Conservation (phyloP, 2,888 invertebrate genomes). For the Pachymerium ferrugineum region DNA sequence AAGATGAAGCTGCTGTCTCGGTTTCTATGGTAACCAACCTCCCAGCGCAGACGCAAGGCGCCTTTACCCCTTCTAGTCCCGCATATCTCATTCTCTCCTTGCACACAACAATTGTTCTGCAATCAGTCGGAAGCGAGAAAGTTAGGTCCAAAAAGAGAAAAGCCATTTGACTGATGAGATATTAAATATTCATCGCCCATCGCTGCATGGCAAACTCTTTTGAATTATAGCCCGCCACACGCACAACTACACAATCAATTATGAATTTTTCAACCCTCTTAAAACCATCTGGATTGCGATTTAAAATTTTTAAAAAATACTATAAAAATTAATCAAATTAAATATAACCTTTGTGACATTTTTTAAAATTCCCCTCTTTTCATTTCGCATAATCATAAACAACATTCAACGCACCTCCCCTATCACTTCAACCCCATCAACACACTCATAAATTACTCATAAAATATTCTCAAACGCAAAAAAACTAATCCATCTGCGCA, state of each 20-base stretch:
- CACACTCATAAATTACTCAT: not conserved
- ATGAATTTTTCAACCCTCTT: slow-evolving; percentile 20
- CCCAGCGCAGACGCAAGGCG: slow-evolving; percentile 21
- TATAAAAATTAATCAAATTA: not conserved
- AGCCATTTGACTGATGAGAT: slow-evolving; percentile 27
- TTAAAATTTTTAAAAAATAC: not conserved
- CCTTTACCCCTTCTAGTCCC: slow-evolving; percentile 23
- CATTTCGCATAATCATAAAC: too few species aligned
- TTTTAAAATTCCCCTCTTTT: too few species aligned
- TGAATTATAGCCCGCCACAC: slow-evolving; percentile 27
- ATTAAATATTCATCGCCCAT: slow-evolving; percentile 27
- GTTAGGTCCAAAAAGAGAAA: slow-evolving; percentile 27
- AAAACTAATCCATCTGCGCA: not conserved
- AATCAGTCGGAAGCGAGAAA: slow-evolving; percentile 25
- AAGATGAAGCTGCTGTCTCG: slow-evolving; percentile 27
- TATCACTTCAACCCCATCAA: not conserved
- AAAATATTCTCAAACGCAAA: not conserved
- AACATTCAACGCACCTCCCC: not conserved
- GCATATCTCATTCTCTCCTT: slow-evolving; percentile 23
- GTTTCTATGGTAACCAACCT: slow-evolving; percentile 6
- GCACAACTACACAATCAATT: slow-evolving; percentile 27
- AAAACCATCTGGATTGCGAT: slow-evolving; percentile 27
- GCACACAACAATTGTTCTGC: slow-evolving; percentile 17
- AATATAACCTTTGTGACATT: not conserved
- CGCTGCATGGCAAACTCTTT: slow-evolving; percentile 25